A percentile compares a stretch with the other conserved stretches of the same genome.
phyloP scores from a whole-genome alignment of 2,113 vertebrate genomes.

The Craseonycteris thonglongyai region DNA sequence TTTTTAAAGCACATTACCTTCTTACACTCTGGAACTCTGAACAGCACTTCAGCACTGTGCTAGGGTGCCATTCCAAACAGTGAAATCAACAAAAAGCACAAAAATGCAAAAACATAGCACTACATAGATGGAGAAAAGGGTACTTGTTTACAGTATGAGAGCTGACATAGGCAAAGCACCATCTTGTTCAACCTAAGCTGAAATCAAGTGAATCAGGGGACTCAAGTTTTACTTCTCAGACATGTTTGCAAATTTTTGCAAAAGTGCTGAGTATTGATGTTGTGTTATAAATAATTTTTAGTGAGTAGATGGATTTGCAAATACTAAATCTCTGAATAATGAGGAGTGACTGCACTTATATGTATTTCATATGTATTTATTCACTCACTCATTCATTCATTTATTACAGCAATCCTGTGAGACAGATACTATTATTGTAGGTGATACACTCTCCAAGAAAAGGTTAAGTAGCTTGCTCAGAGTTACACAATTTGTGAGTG shows the following conservation, averaged over 20 bases:
- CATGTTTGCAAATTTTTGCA: not conserved
- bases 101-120: not conserved
- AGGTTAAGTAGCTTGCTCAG: not conserved
- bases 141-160: not conserved
- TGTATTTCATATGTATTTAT: not conserved
- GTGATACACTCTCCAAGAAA: not conserved
- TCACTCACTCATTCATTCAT: too few species aligned
- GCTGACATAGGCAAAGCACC: not conserved
- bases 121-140: not conserved
- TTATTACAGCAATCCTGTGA: not conserved
- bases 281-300: not conserved
- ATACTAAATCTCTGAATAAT: not conserved
- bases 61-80: not conserved
- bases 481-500: not conserved
- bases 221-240: not conserved
- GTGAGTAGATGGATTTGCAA: not conserved
- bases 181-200: not conserved
- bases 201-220: not conserved
- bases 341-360: not conserved
- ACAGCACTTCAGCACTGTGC: not conserved
- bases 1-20: not conserved
- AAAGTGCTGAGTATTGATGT: not conserved
- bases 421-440: not conserved
- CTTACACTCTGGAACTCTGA: not conserved
- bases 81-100: not conserved